Evolutionary conservation across 2,113 vertebrate genomes (phyloP).

Genomic region (Carassius gibelio): DNA sequence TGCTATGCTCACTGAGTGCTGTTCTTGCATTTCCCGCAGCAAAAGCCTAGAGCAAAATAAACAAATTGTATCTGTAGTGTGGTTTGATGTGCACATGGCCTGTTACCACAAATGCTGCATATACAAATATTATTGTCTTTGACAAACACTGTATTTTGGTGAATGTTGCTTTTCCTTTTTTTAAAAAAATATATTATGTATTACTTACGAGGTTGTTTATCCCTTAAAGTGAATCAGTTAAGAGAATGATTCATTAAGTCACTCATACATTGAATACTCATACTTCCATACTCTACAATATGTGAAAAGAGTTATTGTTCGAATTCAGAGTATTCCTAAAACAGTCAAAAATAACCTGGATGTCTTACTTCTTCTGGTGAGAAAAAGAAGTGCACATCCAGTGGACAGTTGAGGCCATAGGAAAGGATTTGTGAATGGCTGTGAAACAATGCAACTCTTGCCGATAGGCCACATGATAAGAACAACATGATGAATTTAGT

Average conservation of each 20-base stretch:
- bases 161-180: neutral
- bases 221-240: neutral
- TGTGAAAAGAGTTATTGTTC: neutral
- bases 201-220: neutral
- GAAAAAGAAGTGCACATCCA: too few species aligned
- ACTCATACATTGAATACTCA: too few species aligned
- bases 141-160: neutral
- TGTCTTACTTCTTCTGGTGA: too few species aligned
- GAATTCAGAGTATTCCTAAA: too few species aligned
- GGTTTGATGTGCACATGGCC: neutral
- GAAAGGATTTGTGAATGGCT: neutral
- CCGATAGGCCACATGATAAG: neutral
- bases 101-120: neutral
- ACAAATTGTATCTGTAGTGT: neutral
- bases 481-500: neutral
- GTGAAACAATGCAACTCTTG: neutral
- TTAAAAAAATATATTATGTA: neutral
- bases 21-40: neutral
- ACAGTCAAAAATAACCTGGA: too few species aligned
- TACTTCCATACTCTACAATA: neutral
- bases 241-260: too few species aligned
- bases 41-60: slow-evolving; percentile 1
- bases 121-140: neutral
- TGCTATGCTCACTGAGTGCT: neutral
- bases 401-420: neutral